Evolutionary conservation across 2,113 vertebrate species (phyloP), one percentile per base, ranked within the genome.

Genomic region (Carettochelys insculpta): DNA sequence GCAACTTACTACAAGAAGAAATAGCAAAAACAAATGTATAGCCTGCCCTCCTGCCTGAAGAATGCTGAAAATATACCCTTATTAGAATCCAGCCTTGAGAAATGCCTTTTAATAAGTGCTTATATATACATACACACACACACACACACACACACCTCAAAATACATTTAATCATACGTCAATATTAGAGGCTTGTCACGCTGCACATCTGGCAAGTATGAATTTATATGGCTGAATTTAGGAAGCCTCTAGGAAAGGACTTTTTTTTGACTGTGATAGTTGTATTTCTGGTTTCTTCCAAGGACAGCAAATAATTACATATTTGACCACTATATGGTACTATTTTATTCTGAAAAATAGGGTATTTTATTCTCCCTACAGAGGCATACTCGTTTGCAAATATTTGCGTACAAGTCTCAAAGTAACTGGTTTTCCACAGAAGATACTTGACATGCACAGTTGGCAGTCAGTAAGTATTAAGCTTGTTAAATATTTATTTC

Each of bases 271-370:
- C 41, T 83, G 20, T 52, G 77, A 65, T 38, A 79, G 80, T 47
- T 89, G 43, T 20, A 85, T 34, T 45, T 90, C 14, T 51, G n/a
- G 17, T 6, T 90, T 34, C 31, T 87, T 80, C 8, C 47, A 27
- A 51, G 2, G 6, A 5, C 31, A 84, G 6, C 80, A 7, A 86
- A 34, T 20, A 90, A 88, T 3, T 61, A 4, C 13, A 2, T 71
- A 43, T 61, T 82, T 54, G 41, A 65, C 78, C 22, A 13, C 16
- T 8, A 43, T 58, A 19, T 0, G 0, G 77, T 34, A 77, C 2
- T 93, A 53, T 4, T 81, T 82, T 80, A 82, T 19, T 13, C 0
- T 1, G 41, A 77, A 86, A n/a, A n/a, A n/a, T n/a, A n/a, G n/a
- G n/a, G n/a, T 8, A 19, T 82, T 87, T 90, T 58, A 77, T 80